Evolutionary conservation across 2,797 vertebrate genomes (phyloP), one percentile per base, ranked within the genome.

Genomic region (Scleropages formosus): DNA sequence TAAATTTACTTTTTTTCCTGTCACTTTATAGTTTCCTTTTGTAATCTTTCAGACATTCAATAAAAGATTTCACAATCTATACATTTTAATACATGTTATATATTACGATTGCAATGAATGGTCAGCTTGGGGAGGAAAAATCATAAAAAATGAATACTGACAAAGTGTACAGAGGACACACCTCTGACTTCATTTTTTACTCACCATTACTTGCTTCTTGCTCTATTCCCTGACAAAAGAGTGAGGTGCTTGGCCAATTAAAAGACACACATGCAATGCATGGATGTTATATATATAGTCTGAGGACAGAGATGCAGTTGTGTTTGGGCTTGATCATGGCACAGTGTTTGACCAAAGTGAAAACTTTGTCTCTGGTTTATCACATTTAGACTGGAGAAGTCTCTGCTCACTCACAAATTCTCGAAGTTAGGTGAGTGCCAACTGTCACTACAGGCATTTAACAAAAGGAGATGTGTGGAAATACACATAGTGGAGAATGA

Each of bases 21-120:
- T 85, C 89, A 83, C 87, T 78, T 84, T 87, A 84, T 85, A 78
- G 88, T 91, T 83, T 75, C 61, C 47, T 49, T 53, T 53, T 51
- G 87, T 87, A 90, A 88, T 89, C 86, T 93, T 91, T 95, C 93
- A 94, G 93, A 97, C 96, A 96, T 95, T 97, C 91, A 92, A 90
- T 93, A 95, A 94, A 96, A 82, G 58, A 92, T 93, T 95, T 95
- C 94, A 96, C 94, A 93, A 95, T 96, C 95, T 98, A 98, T 98
- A 98, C 96, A 98, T 94, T 98, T 93, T 96, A 96, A 96, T 98
- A 98, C 95, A 97, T 91, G 94, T 97, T 97, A 97, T 95, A 94
- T 91, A 91, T 92, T 94, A 39, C 6, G 93, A 91, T 93, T 94
- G 94, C 95, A 97, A 95, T 95, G 95, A 94, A 96, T 94, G 93